Base-by-base conservation (phyloP, 2,888 invertebrate genomes). In the Aethes cnicana region DNA sequence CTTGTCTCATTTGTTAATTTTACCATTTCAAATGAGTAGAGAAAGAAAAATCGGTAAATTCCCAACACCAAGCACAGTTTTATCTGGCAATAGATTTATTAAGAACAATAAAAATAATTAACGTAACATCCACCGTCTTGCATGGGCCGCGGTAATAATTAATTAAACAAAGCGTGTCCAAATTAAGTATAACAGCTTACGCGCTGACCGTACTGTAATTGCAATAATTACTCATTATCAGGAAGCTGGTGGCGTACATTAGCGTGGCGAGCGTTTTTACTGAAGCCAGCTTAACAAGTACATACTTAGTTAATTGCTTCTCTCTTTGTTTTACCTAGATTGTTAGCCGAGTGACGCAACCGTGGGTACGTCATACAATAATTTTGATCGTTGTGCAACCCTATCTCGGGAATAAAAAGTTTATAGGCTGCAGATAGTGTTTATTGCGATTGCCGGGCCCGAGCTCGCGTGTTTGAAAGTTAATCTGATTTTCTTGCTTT, bases 201-300 rank as follows among this genome's bases (percentile, higher is more conserved):
- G 61, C 64, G 72, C 79, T 69, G 75, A 78, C 82, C 72, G 76
- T 88, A 84, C 81, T 59, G 60, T 82, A 83, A 86, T 86, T 86
- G 81, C 75, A 74, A 80, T 85, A 85, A 87, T 86, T 79, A 82
- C 76, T 83, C 73, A 82, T 85, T 84, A 87, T 83, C 75, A 86
- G 85, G 86, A 88, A 87, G 85, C 75, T 69, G 69, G 73, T 69
- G 68, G 74, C 69, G 74, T 72, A 75, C 78, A 77, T 79, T 86
- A 82, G 85, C 80, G 81, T 82, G 76, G 77, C 71, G 63, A 69
- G 68, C 64, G 78, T 85, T 87, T 85, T 86, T 86, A 77, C 76
- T 72, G 66, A 55, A 71, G 66, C 61, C 64, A 77, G 72, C 81
- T 82, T 81, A 82, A 80, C 86, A 84, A 85, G 84, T 83, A 84